Evolutionary conservation across 2,888 invertebrate species (phyloP).

Genomic region (Sclerodermus sp.): DNA sequence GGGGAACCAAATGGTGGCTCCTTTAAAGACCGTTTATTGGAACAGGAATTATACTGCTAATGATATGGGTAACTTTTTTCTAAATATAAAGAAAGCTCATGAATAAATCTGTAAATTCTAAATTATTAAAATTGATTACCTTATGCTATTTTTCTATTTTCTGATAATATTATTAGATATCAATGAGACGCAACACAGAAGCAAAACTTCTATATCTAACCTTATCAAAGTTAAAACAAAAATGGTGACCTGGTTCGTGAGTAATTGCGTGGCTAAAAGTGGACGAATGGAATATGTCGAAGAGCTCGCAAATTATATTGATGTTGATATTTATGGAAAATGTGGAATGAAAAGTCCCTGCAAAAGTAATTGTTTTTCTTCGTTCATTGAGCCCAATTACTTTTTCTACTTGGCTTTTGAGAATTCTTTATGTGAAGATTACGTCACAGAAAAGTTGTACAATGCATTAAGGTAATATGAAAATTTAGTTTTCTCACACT

Average conservation of each 20-base stretch:
- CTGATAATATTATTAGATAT: too few species aligned
- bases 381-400: constrained; percentile 62
- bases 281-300: constrained; percentile 55
- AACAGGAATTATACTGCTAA: neutral
- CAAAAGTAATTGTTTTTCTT: constrained; percentile 46
- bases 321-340: constrained; percentile 66
- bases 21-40: constrained; percentile 26
- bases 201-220: neutral
- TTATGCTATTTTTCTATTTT: too few species aligned
- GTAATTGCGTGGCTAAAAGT: constrained; percentile 60
- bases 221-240: constrained; percentile 50
- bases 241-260: constrained; percentile 64
- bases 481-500: too few species aligned
- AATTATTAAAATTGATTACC: too few species aligned
- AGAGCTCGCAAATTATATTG: constrained; percentile 62
- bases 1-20: constrained; percentile 17
- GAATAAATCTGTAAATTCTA: too few species aligned
- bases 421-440: constrained; percentile 71
- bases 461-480: constrained; percentile 58
- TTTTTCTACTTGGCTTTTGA: constrained; percentile 75
- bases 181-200: too few species aligned
- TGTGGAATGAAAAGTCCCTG: constrained; percentile 62
- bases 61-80: constrained; percentile 24
- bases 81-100: too few species aligned
- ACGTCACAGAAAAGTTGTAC: constrained; percentile 70